Evolutionary conservation across 1,140 invertebrate species (phyloP).

Genomic region (Gonatopus flavifemur): DNA sequence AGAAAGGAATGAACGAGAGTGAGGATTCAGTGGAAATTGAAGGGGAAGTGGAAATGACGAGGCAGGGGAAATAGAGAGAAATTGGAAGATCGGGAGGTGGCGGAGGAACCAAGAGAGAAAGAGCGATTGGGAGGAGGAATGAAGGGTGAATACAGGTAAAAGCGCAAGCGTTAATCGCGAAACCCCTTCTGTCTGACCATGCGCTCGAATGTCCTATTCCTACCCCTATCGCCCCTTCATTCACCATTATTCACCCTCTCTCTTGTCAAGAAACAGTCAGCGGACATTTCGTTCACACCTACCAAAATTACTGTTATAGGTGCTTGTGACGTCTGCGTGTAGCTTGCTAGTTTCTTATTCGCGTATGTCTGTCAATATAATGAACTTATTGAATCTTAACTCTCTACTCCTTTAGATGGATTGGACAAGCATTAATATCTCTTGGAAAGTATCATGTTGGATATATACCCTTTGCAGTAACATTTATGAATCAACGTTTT

Average conservation of each 20-base stretch:
- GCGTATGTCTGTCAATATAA: no score
- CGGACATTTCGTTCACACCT: constrained; percentile 49
- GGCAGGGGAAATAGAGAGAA: constrained; percentile 13
- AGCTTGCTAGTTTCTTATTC: constrained; percentile 5
- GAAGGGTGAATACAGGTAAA: constrained; percentile 11
- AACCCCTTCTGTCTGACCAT: constrained; percentile 24
- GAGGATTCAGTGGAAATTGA: neutral
- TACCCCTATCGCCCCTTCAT: constrained; percentile 5
- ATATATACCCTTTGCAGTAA: no score
- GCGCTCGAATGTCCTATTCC: constrained; percentile 28
- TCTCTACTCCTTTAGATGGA: no score
- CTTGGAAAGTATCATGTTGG: no score
- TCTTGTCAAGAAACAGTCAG: neutral
- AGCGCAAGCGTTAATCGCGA: constrained; percentile 29
- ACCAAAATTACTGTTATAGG: constrained; percentile 50
- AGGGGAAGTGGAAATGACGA: constrained; percentile 7
- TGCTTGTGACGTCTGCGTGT: constrained; percentile 40
- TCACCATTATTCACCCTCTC: constrained; percentile 4
- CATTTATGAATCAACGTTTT: no score
- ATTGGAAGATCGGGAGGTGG: neutral
- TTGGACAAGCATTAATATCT: no score
- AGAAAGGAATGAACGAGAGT: constrained; percentile 2
- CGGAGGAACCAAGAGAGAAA: neutral
- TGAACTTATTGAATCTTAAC: no score
- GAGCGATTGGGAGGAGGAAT: neutral